phyloP scores from a whole-genome alignment of 2,113 vertebrate species.

The Plectropomus leopardus region DNA sequence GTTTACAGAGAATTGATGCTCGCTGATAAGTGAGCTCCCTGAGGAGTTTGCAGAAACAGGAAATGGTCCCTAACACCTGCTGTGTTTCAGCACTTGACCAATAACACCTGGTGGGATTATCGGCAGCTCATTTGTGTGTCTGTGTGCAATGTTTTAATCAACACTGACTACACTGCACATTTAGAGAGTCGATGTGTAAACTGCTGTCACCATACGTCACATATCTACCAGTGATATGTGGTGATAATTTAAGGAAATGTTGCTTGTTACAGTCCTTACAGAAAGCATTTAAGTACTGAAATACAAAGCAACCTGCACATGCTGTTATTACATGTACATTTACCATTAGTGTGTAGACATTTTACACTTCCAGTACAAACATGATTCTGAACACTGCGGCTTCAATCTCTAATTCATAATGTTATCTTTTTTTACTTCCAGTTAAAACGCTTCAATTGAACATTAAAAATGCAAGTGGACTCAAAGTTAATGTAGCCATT shows the following conservation, averaged over 20 bases:
- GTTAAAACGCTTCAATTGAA: neutral
- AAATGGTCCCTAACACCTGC: constrained; percentile 7
- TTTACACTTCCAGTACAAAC: neutral
- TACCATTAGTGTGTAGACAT: neutral
- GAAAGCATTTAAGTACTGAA: neutral
- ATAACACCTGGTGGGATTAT: neutral
- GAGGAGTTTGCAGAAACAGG: constrained; percentile 26
- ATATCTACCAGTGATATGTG: neutral
- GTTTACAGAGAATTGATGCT: constrained; percentile 36
- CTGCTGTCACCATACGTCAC: neutral
- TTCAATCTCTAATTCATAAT: neutral
- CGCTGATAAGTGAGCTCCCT: constrained; percentile 17
- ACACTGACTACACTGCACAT: neutral
- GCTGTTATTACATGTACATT: neutral
- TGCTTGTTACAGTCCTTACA: neutral
- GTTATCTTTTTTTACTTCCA: neutral
- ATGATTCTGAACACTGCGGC: neutral
- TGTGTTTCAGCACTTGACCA: constrained; percentile 6
- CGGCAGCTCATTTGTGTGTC: constrained; percentile 6
- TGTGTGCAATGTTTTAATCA: constrained; percentile 3
- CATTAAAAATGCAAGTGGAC: constrained; percentile 6
- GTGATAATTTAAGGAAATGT: neutral
- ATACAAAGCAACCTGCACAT: too few relatives aligned
- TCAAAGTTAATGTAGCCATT: constrained; percentile 14
- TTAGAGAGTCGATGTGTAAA: constrained; percentile 5